Base-by-base conservation (phyloP, 2,888 invertebrate genomes). In the Nysson spinosus region DNA sequence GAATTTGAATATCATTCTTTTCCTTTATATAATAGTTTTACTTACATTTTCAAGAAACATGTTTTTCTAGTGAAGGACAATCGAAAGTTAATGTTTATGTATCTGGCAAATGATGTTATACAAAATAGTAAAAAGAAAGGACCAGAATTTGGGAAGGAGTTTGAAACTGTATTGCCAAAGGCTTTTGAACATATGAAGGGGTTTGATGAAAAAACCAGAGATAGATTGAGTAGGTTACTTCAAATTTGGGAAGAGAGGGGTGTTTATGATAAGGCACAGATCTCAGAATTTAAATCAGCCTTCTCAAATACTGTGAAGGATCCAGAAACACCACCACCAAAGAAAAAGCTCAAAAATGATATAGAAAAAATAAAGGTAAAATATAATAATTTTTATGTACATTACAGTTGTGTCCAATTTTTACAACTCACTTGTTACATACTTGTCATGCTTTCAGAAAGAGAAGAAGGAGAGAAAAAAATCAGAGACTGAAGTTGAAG, bases 51-150 rank as follows among this genome's bases (percentile, higher is more conserved):
- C 40, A 12, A 22, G 49, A 3, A 12, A 46, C 35, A 34, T 43
- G 49, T 72, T 57, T 72, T 90, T 90, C 50, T 89, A 97, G 97
- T 93, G 2, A 93, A 95, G 86, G 94, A 95, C 78, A 91, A 90
- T 72, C 93, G 94, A 78, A 97, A 97, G 84, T 89, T 99, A 52
- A 97, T 96, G 11, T 96, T 97, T 81, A 95, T 99, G 93, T 99
- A 99, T 88, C 90, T 99, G 79, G 98, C 99, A 24, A 99, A 99
- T 90, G 99, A 99, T 90, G 98, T 99, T 22, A 97, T 99, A 79
- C 99, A 99, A 87, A 99, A 99, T 83, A 96, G 98, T 85, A 95
- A 96, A 87, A 99, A 98, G 87, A 98, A 98, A 87, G 98, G 97
- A 0, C 97, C 97, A 0, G 98, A 99, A 87, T 99, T 94, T 88